Conservation (phyloP, 2,113 vertebrate genomes). For the Panthera leo region DNA sequence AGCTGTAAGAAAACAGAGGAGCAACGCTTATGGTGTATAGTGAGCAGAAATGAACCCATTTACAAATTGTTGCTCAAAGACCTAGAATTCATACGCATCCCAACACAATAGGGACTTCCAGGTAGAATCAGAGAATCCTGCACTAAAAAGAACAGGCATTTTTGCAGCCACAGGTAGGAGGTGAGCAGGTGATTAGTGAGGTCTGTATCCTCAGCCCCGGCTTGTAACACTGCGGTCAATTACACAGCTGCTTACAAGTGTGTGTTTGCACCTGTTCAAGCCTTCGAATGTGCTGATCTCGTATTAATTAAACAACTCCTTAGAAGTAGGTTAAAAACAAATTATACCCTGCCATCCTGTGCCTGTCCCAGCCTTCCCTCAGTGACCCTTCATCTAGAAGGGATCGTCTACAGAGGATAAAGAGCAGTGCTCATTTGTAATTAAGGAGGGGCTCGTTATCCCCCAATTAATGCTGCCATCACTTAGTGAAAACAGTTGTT, state of each 20-base stretch:
- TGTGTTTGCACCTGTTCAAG: constrained; percentile 64
- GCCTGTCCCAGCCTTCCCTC: constrained; percentile 78
- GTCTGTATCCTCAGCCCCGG: not conserved
- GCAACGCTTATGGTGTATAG: not conserved
- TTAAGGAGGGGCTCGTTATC: constrained; percentile 85
- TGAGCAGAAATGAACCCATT: not conserved
- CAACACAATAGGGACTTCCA: not conserved
- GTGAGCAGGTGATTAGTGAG: not conserved
- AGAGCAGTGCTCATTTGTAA: constrained; percentile 80
- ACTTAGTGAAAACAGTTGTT: constrained; percentile 85
- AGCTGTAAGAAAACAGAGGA: not conserved
- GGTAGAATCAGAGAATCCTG: not conserved
- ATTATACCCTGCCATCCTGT: constrained; percentile 78
- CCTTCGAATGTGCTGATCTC: constrained; percentile 57
- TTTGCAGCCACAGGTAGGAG: not conserved
- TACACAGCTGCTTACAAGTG: constrained; percentile 59
- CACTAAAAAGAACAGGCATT: not conserved
- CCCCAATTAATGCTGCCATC: constrained; percentile 82
- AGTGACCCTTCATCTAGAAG: constrained; percentile 81
- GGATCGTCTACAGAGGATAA: constrained; percentile 77
- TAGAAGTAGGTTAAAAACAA: constrained; percentile 83
- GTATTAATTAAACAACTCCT: constrained; percentile 83
- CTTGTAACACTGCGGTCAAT: not conserved
- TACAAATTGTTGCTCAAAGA: not conserved
- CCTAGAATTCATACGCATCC: not conserved